Percentiles rank a stretch among this genome's conserved stretches.
phyloP scores from a whole-genome alignment of 2,888 invertebrate species.

The Luperina nickerlii region DNA sequence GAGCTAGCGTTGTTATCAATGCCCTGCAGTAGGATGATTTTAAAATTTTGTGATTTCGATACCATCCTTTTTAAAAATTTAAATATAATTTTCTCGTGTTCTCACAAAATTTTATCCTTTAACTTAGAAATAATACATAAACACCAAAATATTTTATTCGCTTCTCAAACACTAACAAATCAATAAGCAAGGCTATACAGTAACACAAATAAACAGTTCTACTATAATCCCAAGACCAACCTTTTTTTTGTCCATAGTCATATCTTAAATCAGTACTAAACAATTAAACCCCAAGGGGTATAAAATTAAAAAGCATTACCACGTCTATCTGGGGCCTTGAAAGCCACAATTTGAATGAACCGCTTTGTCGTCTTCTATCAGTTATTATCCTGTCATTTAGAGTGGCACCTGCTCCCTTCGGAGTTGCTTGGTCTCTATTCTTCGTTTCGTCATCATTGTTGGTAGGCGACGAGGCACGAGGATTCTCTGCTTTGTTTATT shows the following conservation, averaged over 20 bases:
- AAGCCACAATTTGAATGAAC: constrained; percentile 63
- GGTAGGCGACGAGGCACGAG: constrained; percentile 27
- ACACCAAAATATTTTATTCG: neutral
- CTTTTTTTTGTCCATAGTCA: neutral
- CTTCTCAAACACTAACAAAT: neutral
- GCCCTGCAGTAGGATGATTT: no score
- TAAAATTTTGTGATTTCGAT: neutral
- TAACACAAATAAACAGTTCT: neutral
- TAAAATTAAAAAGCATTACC: constrained; percentile 37
- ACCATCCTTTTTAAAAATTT: neutral
- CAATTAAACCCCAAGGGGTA: constrained; percentile 14
- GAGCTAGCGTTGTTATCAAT: no score
- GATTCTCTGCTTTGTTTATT: constrained; percentile 45
- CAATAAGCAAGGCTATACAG: neutral
- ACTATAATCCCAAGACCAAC: neutral
- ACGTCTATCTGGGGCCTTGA: constrained; percentile 37
- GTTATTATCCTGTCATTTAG: constrained; percentile 67
- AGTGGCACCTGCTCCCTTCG: constrained; percentile 61
- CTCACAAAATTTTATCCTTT: no score
- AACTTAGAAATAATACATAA: neutral
- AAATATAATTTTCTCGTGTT: neutral
- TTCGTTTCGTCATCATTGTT: constrained; percentile 41
- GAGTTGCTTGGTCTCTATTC: constrained; percentile 35
- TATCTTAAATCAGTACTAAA: constrained; percentile 16
- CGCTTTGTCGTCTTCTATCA: constrained; percentile 64